Percentiles rank a stretch among this genome's conserved stretches.
phyloP scores from a whole-genome alignment of 1,140 invertebrate species.

The Aphelenchoides fujianensis region DNA sequence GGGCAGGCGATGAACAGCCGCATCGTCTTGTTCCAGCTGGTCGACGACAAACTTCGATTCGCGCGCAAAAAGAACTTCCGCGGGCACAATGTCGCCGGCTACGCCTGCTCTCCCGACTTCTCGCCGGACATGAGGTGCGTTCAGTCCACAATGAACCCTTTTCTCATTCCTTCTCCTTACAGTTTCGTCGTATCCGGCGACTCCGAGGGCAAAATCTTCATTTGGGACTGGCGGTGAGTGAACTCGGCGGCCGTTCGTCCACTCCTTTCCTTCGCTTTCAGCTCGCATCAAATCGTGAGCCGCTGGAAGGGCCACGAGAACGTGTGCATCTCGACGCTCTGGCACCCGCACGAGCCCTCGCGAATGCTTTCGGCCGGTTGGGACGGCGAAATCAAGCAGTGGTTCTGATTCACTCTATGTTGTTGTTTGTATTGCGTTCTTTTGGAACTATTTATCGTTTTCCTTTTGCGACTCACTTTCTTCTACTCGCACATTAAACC shows the following conservation, averaged over 20 bases:
- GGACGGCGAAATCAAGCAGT: constrained; percentile 97
- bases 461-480: no score
- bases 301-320: constrained; percentile 99
- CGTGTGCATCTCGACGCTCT: constrained; percentile 86
- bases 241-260: no score
- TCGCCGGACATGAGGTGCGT: constrained; percentile 93
- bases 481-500: no score
- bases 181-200: constrained; percentile 97
- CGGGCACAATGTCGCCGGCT: constrained; percentile 97
- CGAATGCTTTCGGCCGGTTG: constrained; percentile 92
- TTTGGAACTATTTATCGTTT: no score
- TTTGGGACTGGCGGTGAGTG: constrained; percentile 91
- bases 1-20: constrained; percentile 99
- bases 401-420: no score
- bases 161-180: constrained; percentile 52
- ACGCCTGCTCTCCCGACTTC: constrained; percentile 93
- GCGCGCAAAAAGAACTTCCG: constrained; percentile 95
- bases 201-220: constrained; percentile 94
- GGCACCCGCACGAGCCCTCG: constrained; percentile 98
- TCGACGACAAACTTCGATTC: constrained; percentile 77
- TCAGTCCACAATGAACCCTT: not conserved
- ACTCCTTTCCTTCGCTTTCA: constrained; percentile 71
- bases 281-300: constrained; percentile 75
- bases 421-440: constrained; percentile 13
- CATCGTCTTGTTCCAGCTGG: constrained; percentile 91